Evolutionary conservation across 2,113 vertebrate genomes (phyloP), one percentile per base, ranked within the genome.

Genomic region (Oriolus oriolus): DNA sequence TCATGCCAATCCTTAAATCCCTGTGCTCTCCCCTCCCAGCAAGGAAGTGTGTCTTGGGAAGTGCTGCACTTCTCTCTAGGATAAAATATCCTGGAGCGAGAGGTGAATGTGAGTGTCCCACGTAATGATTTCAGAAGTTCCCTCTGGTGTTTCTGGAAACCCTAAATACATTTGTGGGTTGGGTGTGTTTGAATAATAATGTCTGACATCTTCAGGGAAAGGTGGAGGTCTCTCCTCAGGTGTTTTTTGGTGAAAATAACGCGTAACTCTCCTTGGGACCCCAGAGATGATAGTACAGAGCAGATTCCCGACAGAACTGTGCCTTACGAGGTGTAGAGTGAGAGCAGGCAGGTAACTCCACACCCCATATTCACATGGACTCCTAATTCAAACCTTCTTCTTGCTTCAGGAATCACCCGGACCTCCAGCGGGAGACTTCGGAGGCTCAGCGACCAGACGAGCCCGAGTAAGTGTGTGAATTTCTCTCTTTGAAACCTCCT

Each of bases 381-480:
- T 84, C 47, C 33, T 41, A 35, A 59, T 35, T 57, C 30, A 69
- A 60, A 68, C 14, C 35, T 91, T 57, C 39, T 91, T 85, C 64
- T 96, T 76, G 60, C 65, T 52, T 15, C 75, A 98, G 98, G 98
- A 69, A 96, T 97, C 93, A 84, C 90, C 11, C 92, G 96, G 97
- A 98, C 97, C 68, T 97, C 98, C 90, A 98, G 97, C 1, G 93
- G 97, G 80, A 97, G 97, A 90, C 97, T 97, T 73, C 97, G 94
- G 95, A 97, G 88, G 69, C 93, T 97, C 45, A 97, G 96, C 1
- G 97, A 98, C 61, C 83, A 95, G 13, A 74, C 88, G 0, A 97
- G 98, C 65, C 96, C 97, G 1, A 98, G 98, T 98, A 96, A 97
- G 98, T 68, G 30, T 45, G 21, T 3, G 31, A 16, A 81, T 45